Base-by-base conservation (phyloP, 64 coral and sea anemone genomes). In the Platygyra sinensis region DNA sequence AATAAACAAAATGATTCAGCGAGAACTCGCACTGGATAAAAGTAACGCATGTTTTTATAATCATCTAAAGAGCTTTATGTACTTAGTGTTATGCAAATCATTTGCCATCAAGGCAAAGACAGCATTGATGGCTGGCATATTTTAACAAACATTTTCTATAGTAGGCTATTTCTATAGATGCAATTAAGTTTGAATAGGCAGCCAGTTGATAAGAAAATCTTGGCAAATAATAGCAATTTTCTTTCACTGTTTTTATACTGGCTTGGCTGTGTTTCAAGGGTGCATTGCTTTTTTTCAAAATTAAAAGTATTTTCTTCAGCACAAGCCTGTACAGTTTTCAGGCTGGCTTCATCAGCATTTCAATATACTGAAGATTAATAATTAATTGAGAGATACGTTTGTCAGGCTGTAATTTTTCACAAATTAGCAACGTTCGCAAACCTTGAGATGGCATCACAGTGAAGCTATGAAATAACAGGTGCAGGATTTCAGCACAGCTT, bases 351-450 rank as follows among this genome's bases (percentile, higher is more conserved):
- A 67, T 85, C 33, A 71, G 10, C 32, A 85, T 36, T 85, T 67
- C 36, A 72, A n/a, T n/a, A 85, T 25, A 85, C 81, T 4, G n/a
- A 71, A 42, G 24, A 71, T 72, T 85, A 85, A 85, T 51, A 1
- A 72, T n/a, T 22, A 85, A n/a, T 52, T 69, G 24, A 50, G 12
- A 69, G 20, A n/a, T n/a, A 25, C 7, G 24, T 69, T 46, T 69
- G 17, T n/a, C 81, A 85, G n/a, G 30, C 81, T 85, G 81, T 25
- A 85, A 71, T 71, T 85, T 80, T 85, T 72, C 81, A 85, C 39
- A 85, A 52, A 71, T 85, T 85, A 71, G 30, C n/a, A 71, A 63
- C 81, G n/a, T n/a, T 12, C 3, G n/a, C 32, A 85, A 46, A 72
- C 19, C 33, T 46, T n/a, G 9, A 27, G 20, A 83, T 25, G n/a